Base-by-base conservation (phyloP, 2,888 invertebrate species). In the Sericinus montela region DNA sequence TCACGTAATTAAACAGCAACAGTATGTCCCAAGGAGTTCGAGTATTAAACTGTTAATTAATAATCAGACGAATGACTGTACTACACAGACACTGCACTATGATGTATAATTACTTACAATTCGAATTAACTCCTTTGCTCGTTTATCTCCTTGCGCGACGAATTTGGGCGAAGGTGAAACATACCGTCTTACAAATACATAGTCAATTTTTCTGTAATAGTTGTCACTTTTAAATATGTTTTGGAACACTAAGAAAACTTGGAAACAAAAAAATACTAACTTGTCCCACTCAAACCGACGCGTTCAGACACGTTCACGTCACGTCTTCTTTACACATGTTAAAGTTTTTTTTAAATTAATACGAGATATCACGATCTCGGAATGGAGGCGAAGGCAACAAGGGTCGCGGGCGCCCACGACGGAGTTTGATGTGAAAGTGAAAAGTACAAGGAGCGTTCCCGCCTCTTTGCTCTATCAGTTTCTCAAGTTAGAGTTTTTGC, bases 361-460 rank as follows among this genome's bases (percentile, higher is more conserved):
- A 55, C 55, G 50, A 54, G 49, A 60, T 47, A 56, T 52, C 52
- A 58, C 56, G 54, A 56, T 54, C 53, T 56, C 56, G 62, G 11
- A 51, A 57, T 63, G 64, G 58, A 59, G 60, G 48, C 57, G 57
- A 56, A 57, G 61, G 63, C 65, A 60, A 7, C 45, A 7, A 16
- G 51, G 36, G 41, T 55, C 55, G 51, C 51, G 58, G 54, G 62
- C 59, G 62, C 51, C 34, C 60, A 60, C 66, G 69, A 68, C 80
- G 75, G 61, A 69, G 62, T 63, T 69, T 65, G 63, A 62, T 67
- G 66, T 70, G 69, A 74, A 75, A 83, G 70, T 83, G 83, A 74
- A 71, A 65, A 62, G 63, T 56, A 57, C 65, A 65, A 65, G 65
- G 67, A 69, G 60, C 65, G 63, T 54, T 76, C 76, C 75, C 67